Conservation (phyloP, 2,113 vertebrate genomes). For the Plecturocebus donacophilus region DNA sequence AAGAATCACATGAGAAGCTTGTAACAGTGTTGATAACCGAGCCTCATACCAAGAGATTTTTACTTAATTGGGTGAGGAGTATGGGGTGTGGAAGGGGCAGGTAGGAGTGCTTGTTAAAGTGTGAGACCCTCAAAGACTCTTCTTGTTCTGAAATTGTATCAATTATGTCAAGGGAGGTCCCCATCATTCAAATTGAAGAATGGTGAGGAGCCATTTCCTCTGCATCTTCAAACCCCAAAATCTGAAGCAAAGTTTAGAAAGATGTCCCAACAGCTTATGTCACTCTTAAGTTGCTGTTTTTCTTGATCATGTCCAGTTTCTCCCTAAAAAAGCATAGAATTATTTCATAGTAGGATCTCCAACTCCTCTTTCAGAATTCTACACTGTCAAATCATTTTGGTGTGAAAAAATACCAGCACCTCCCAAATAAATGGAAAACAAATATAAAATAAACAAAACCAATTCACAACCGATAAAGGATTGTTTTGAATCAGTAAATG, state of each 20-base stretch:
- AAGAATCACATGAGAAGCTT: neutral
- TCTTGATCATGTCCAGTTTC: neutral
- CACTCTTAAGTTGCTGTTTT: neutral
- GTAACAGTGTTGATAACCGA: neutral
- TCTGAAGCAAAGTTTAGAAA: neutral
- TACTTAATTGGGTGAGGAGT: neutral
- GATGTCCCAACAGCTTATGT: neutral
- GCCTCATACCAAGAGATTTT: neutral
- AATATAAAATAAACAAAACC: neutral
- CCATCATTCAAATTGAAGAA: neutral
- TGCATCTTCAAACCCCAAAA: neutral
- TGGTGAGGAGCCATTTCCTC: neutral
- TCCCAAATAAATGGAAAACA: conserved; percentile 37
- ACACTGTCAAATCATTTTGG: neutral
- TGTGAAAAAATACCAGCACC: neutral
- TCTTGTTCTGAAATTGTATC: neutral
- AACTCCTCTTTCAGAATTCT: conserved; percentile 30
- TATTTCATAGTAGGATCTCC: conserved; percentile 15
- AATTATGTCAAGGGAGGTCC: neutral
- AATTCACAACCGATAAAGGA: neutral
- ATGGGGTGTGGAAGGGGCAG: neutral
- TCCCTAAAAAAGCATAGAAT: neutral
- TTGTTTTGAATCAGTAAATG: neutral
- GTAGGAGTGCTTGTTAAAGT: neutral
- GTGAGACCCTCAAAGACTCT: neutral